Percentiles rank a stretch among this genome's conserved stretches.
phyloP scores from a whole-genome alignment of 2,888 invertebrate species.

The Dolichopus griseipennis region DNA sequence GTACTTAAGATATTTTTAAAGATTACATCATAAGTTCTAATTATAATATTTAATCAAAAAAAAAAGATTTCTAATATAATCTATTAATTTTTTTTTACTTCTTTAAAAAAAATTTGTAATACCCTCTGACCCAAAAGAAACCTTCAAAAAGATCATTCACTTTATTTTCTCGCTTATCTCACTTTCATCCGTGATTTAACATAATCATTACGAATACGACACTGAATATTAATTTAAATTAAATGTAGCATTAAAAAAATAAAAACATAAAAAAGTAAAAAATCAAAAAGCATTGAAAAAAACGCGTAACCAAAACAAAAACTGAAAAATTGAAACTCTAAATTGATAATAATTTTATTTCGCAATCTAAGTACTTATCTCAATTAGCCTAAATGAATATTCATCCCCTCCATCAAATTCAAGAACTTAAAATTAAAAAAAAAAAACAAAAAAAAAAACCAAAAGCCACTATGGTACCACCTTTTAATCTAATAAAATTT shows the following conservation, averaged over 20 bases:
- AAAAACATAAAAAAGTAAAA: neutral
- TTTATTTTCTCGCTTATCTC: neutral
- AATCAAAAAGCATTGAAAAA: neutral
- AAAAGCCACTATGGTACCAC: neutral
- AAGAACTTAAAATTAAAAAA: neutral
- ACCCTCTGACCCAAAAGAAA: neutral
- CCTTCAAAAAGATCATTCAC: conserved; percentile 4
- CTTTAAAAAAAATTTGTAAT: too few species aligned
- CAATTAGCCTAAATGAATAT: neutral
- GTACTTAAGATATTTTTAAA: too few species aligned
- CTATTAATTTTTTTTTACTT: too few species aligned
- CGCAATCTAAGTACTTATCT: conserved; percentile 1
- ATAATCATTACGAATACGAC: neutral
- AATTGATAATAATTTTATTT: conserved; percentile 6
- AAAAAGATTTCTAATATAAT: too few species aligned
- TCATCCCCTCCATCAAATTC: neutral
- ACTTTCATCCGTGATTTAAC: neutral
- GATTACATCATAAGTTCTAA: too few species aligned
- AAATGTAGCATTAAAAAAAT: neutral
- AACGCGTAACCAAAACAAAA: neutral
- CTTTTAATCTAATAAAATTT: neutral
- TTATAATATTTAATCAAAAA: too few species aligned
- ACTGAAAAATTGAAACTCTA: neutral
- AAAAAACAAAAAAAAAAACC: neutral
- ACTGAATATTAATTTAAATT: conserved; percentile 2